Evolutionary conservation across 2,888 invertebrate genomes (phyloP).

Genomic region (Terebella lapidaria): DNA sequence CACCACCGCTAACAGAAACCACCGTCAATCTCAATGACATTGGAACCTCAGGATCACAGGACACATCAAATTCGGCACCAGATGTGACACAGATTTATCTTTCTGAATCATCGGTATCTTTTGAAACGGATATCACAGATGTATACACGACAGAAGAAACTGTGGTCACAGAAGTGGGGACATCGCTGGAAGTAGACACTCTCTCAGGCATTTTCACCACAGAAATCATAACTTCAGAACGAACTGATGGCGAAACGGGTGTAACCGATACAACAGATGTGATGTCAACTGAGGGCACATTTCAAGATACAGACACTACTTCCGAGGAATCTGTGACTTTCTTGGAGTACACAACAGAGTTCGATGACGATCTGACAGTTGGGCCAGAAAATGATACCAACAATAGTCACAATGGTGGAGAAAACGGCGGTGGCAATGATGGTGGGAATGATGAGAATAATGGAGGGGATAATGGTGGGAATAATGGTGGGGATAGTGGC

Average conservation of each 20-base stretch:
- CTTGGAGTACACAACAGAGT: background rate
- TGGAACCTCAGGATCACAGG: no score
- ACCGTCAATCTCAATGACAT: no score
- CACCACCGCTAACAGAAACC: no score
- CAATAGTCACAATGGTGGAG: background rate
- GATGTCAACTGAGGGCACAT: background rate
- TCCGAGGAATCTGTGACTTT: background rate
- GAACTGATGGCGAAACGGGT: background rate
- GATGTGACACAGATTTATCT: no score
- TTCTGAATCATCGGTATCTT: no score
- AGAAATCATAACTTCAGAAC: background rate
- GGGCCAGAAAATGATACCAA: background rate
- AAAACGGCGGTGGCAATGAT: background rate
- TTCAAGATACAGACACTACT: background rate
- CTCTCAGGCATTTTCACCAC: no score
- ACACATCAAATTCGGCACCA: no score
- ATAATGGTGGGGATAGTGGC: background rate
- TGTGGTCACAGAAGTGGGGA: no score
- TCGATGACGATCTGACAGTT: background rate
- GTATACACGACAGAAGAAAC: no score
- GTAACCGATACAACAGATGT: background rate
- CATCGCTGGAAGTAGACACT: no score
- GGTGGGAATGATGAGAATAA: background rate
- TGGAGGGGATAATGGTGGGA: background rate
- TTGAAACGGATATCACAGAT: no score